Evolutionary conservation across 2,797 vertebrate species (phyloP).

Genomic region (Ctenochaetus hawaiiensis): DNA sequence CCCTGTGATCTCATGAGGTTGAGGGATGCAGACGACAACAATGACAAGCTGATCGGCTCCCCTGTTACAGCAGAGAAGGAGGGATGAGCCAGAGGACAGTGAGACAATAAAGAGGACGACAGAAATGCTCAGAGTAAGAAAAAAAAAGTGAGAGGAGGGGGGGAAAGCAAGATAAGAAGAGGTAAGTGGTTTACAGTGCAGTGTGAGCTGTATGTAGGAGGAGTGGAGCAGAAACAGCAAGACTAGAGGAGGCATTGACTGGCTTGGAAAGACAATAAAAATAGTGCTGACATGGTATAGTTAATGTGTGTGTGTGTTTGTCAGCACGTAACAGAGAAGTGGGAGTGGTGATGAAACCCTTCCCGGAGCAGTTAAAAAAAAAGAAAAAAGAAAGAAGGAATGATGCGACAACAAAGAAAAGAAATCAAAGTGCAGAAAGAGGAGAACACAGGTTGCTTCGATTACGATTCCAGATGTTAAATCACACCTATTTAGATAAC

Average conservation of each 20-base stretch:
- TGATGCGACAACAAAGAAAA: conserved; percentile 37
- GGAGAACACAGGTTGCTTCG: conserved; percentile 40
- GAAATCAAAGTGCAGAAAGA: conserved; percentile 44
- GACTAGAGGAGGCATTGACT: conserved; percentile 62
- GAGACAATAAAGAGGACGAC: conserved; percentile 55
- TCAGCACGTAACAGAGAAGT: conserved; percentile 55
- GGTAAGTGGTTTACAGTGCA: conserved; percentile 57
- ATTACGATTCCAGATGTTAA: conserved; percentile 64
- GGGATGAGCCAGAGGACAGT: conserved; percentile 52
- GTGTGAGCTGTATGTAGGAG: conserved; percentile 56
- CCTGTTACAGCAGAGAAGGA: conserved; percentile 42
- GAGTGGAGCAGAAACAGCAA: conserved; percentile 41
- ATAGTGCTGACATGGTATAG: conserved; percentile 72
- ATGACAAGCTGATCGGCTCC: conserved; percentile 46
- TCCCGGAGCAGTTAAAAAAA: conserved; percentile 47
- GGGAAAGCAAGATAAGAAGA: conserved; percentile 46
- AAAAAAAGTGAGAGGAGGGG: background rate
- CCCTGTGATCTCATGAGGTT: conserved; percentile 38
- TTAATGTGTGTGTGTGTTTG: conserved; percentile 60
- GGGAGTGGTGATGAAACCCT: conserved; percentile 53
- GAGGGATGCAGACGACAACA: conserved; percentile 43
- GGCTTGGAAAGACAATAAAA: conserved; percentile 77
- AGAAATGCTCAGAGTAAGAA: conserved; percentile 37
- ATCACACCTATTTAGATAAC: conserved; percentile 66
- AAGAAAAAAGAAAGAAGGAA: conserved; percentile 26